These are phyloP conservation scores for Huso huso DNA, from an alignment of 2,797 vertebrate species.

Conservation along the genomic window DNA sequence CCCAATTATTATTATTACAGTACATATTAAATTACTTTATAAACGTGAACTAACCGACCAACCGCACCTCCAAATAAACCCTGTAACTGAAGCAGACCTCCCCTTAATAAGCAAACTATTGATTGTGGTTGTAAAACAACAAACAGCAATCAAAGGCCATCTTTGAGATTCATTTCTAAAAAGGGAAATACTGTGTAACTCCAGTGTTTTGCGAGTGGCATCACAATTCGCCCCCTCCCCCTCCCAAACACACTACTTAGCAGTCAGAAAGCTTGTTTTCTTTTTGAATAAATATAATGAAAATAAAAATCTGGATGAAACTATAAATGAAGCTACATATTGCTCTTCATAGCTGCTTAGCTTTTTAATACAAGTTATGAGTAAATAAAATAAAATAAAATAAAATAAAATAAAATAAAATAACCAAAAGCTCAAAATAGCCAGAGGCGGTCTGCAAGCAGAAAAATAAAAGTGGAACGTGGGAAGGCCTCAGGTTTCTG, in stretches of 20 bases:
- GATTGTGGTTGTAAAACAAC: too few species aligned
- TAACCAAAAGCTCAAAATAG: slow-evolving; percentile 73
- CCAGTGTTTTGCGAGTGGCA: not conserved
- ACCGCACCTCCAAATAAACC: too few species aligned
- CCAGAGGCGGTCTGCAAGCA: slow-evolving; percentile 81
- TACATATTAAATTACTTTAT: too few species aligned
- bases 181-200: not conserved
- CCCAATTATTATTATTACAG: too few species aligned
- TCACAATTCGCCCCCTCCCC: too few species aligned
- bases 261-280: not conserved
- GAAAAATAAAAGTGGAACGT: slow-evolving; percentile 84
- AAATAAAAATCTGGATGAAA: slow-evolving; percentile 32
- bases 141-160: not conserved
- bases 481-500: slow-evolving; percentile 78
- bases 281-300: slow-evolving; percentile 8
- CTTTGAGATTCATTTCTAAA: too few species aligned
- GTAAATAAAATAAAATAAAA: slow-evolving; percentile 50
- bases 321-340: slow-evolving; percentile 53
- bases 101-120: too few species aligned
- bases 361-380: slow-evolving; percentile 73
- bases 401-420: slow-evolving; percentile 33
- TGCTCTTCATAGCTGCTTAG: slow-evolving; percentile 56
- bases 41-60: too few species aligned
- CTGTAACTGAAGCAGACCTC: too few species aligned
- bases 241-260: too few species aligned